phyloP scores from a whole-genome alignment of 2,113 vertebrate genomes.

The Colius striatus region DNA sequence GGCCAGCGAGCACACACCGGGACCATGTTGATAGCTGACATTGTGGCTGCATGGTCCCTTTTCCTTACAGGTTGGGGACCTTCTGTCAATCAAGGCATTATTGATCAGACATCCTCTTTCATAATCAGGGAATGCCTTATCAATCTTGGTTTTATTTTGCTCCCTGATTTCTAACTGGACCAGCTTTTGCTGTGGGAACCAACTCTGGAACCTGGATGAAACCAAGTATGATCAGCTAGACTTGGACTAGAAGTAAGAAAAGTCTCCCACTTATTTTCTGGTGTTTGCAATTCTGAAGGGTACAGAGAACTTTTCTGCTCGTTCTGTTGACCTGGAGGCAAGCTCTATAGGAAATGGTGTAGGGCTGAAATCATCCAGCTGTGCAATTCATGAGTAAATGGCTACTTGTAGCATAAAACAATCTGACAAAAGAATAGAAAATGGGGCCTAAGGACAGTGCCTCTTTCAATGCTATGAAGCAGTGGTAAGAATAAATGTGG shows the following conservation, averaged over 20 bases:
- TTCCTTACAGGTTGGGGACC: background rate
- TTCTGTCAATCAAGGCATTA: background rate
- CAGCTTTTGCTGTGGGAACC: background rate
- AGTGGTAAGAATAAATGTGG: background rate
- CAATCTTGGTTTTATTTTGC: background rate
- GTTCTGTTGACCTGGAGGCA: background rate
- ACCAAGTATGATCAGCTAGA: background rate
- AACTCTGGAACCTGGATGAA: background rate
- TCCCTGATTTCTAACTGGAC: background rate
- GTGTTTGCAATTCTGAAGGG: background rate
- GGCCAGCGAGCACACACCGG: background rate
- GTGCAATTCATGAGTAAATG: background rate
- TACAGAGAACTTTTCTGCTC: background rate
- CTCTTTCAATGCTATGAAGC: background rate
- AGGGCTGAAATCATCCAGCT: background rate
- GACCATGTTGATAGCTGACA: accelerated
- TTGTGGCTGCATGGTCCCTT: background rate
- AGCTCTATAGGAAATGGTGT: background rate
- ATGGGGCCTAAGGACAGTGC: background rate
- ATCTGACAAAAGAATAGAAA: background rate
- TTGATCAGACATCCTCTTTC: background rate
- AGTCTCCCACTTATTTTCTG: background rate
- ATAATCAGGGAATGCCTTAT: background rate
- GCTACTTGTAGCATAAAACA: background rate
- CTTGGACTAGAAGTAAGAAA: background rate